Evolutionary conservation across 2,888 invertebrate species (phyloP), one percentile per base, ranked within the genome.

Genomic region (Sphinx pinastri): DNA sequence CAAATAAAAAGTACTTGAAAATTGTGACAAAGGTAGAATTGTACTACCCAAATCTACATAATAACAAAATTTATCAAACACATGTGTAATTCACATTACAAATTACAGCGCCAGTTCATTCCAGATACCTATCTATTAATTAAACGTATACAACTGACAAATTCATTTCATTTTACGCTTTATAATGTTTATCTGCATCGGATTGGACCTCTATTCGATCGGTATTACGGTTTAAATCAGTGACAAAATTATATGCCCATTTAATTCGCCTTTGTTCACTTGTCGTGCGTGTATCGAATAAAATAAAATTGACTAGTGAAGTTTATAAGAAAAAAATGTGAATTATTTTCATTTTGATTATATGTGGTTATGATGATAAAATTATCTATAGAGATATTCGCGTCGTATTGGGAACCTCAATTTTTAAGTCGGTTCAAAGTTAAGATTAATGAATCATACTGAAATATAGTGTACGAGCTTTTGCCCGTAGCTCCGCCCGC

Each of bases 61-160:
- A 49, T 49, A 12, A 3, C n/a, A n/a, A 25, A 31, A 38, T 14
- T 2, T 31, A 58, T 59, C 31, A n/a, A 38, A 38, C 16, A 19
- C 63, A 49, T 49, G 12, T 47, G 19, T 19, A 47, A 19, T 49
- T 68, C n/a, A 51, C n/a, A 19, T 52, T 25, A 49, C 12, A 59
- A 58, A 52, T 68, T 59, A 49, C 13, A 19, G 19, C 51, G 59
- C 11, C 59, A 52, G 52, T n/a, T 19, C 31, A 69, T 69, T 60
- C 3, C 19, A 69, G 70, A 71, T 71, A 70, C 51, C 67, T 49
- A 71, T 72, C 71, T 71, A 70, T 72, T 71, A 72, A 72, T 72
- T 71, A 72, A 71, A 73, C 71, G 71, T 71, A 67, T 71, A 70
- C 70, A 69, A 74, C 69, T 72, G 74, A 70, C 71, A 74, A 71